Conservation (phyloP, 2,113 vertebrate genomes). For the Colinus virginianus region DNA sequence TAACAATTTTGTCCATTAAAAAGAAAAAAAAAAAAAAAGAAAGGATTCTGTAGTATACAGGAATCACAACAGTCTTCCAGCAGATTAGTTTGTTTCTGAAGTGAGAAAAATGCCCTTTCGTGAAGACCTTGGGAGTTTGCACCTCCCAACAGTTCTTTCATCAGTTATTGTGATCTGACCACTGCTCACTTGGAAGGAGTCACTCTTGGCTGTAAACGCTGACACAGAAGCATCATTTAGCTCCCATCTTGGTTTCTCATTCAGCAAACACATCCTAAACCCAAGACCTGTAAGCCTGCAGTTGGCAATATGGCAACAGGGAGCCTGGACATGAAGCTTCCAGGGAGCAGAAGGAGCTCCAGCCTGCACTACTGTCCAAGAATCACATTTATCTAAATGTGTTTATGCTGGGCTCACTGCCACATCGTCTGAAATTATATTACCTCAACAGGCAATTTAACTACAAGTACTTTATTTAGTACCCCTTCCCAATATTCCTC, state of each 20-base stretch:
- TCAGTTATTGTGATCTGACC: not conserved
- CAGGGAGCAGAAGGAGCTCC: not conserved
- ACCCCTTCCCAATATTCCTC: not conserved
- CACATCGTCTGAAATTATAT: not conserved
- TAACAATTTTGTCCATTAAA: not conserved
- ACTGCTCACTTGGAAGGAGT: not conserved
- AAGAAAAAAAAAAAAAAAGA: not conserved
- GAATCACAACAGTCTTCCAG: not conserved
- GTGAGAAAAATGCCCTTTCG: not conserved
- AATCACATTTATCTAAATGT: not conserved
- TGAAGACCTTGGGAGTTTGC: not conserved
- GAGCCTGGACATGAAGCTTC: not conserved
- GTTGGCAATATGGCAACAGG: not conserved
- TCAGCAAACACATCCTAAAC: not conserved
- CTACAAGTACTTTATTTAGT: not conserved
- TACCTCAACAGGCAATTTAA: conserved; percentile 44
- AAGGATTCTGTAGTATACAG: not conserved
- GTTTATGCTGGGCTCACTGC: not conserved
- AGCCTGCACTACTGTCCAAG: not conserved
- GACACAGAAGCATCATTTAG: not conserved
- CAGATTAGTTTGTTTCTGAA: not conserved
- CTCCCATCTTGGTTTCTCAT: not conserved
- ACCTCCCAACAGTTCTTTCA: not conserved
- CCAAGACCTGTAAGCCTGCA: not conserved
- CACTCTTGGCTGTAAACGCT: not conserved